Conservation (phyloP, 2,113 vertebrate species). For the Halichoerus grypus region DNA sequence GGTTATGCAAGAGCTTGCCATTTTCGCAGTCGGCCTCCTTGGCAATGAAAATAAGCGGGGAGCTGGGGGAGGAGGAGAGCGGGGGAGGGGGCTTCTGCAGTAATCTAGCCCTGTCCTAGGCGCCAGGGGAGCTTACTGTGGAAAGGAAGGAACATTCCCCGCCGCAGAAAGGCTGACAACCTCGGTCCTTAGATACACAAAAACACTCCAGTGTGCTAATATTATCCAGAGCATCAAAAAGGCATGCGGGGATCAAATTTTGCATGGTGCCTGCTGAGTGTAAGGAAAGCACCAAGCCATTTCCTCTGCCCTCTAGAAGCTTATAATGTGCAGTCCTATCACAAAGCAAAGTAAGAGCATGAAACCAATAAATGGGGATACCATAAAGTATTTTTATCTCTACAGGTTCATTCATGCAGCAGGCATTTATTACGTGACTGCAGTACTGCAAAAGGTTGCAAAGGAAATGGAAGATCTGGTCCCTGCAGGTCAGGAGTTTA, state of each 20-base stretch:
- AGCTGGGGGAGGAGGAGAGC: neutral
- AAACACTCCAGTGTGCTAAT: conserved; percentile 73
- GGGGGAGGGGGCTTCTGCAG: conserved; percentile 10
- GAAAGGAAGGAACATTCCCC: conserved; percentile 64
- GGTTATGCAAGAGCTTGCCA: conserved; percentile 68
- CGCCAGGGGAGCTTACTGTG: conserved; percentile 65
- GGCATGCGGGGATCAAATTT: conserved; percentile 75
- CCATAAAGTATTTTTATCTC: conserved; percentile 76
- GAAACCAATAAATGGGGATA: conserved; percentile 67
- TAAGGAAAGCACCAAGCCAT: conserved; percentile 70
- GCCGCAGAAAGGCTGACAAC: conserved; percentile 61
- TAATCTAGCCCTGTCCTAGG: conserved; percentile 70
- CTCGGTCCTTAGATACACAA: conserved; percentile 48
- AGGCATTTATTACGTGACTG: conserved; percentile 75
- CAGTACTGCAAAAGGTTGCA: conserved; percentile 73
- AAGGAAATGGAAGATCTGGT: conserved; percentile 74
- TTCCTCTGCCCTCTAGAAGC: conserved; percentile 71
- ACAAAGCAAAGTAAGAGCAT: conserved; percentile 76
- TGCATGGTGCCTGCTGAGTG: conserved; percentile 66
- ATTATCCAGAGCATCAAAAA: conserved; percentile 76
- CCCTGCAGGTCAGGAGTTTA: conserved; percentile 67
- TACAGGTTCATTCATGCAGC: conserved; percentile 73
- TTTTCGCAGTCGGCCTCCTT: conserved; percentile 62
- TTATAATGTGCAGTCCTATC: conserved; percentile 32
- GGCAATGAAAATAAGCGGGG: conserved; percentile 49